Conservation (phyloP, 2,888 invertebrate genomes). For the Hirudinaria manillensis region DNA sequence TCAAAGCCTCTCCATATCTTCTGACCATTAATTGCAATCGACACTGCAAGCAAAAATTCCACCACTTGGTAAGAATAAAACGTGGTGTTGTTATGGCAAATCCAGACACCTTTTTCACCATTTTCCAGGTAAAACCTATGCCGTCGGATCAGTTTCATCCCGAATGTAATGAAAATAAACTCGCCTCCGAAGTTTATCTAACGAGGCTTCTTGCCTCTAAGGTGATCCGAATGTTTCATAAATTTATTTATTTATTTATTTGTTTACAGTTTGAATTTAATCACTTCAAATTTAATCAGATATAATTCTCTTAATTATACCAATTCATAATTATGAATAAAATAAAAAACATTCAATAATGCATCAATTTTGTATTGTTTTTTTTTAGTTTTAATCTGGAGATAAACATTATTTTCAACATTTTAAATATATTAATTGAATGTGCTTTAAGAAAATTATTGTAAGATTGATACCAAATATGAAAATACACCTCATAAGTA, state of each 20-base stretch:
- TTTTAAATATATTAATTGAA: too few species aligned
- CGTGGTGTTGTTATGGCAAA: not conserved
- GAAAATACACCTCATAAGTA: too few species aligned
- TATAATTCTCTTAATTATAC: too few species aligned
- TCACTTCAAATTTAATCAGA: too few species aligned
- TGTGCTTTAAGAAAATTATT: too few species aligned
- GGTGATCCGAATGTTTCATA: constrained; percentile 62
- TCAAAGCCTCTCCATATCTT: constrained; percentile 11
- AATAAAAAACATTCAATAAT: too few species aligned
- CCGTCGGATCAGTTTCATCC: not conserved
- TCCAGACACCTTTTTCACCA: not conserved
- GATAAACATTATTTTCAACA: too few species aligned
- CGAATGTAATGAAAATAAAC: constrained; percentile 40
- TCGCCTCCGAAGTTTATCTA: constrained; percentile 98
- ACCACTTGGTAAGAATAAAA: not conserved
- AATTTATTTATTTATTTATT: not conserved
- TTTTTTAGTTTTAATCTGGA: too few species aligned
- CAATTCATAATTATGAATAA: too few species aligned
- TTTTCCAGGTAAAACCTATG: not conserved
- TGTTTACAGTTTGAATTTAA: not conserved
- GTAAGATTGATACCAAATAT: too few species aligned
- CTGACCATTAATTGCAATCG: constrained; percentile 20
- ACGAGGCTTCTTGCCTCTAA: constrained; percentile 90
- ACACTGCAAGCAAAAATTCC: constrained; percentile 18
- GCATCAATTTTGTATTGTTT: too few species aligned